These are phyloP conservation scores for Eupleurogrammus muticus DNA, from an alignment of 2,797 vertebrate species.

Conservation along the genomic window DNA sequence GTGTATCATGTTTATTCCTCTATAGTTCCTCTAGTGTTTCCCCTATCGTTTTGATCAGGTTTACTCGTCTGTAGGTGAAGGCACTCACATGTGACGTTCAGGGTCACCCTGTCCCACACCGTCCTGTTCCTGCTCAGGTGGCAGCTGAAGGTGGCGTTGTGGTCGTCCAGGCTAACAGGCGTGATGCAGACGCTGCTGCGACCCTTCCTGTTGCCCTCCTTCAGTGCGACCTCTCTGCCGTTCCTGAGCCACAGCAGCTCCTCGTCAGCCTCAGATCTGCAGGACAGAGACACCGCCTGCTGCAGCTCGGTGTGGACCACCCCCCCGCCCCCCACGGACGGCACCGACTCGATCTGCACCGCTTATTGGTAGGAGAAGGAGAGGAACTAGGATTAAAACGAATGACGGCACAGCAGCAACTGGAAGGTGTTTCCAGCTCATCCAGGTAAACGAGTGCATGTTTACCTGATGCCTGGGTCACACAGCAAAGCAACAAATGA, in stretches of 20 bases:
- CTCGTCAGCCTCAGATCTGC: conserved; percentile 33
- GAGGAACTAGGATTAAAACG: no score
- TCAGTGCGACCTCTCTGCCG: conserved; percentile 71
- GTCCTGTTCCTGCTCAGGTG: conserved; percentile 75
- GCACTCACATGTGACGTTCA: conserved; percentile 92
- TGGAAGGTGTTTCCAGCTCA: no score
- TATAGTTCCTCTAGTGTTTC: no score
- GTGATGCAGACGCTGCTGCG: conserved; percentile 88
- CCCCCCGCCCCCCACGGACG: conserved; percentile 15
- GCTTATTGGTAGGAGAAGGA: no score
- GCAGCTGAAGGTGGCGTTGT: conserved; percentile 88
- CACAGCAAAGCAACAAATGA: conserved; percentile 52
- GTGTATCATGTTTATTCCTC: not conserved
- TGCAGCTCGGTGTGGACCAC: conserved; percentile 58
- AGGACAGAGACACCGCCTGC: conserved; percentile 73
- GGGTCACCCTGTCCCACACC: conserved; percentile 79
- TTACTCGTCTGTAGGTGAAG: not conserved
- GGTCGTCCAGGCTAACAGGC: conserved; percentile 80
- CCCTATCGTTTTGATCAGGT: no score
- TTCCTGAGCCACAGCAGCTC: conserved; percentile 91
- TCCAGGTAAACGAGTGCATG: no score
- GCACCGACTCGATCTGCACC: conserved; percentile 47
- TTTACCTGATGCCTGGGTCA: conserved; percentile 63
- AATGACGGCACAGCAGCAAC: no score
- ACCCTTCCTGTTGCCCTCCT: conserved; percentile 82